Percentiles rank a stretch among this genome's conserved stretches.
Conservation (phyloP, 1,140 invertebrate genomes). For the Hyphantria cunea region DNA sequence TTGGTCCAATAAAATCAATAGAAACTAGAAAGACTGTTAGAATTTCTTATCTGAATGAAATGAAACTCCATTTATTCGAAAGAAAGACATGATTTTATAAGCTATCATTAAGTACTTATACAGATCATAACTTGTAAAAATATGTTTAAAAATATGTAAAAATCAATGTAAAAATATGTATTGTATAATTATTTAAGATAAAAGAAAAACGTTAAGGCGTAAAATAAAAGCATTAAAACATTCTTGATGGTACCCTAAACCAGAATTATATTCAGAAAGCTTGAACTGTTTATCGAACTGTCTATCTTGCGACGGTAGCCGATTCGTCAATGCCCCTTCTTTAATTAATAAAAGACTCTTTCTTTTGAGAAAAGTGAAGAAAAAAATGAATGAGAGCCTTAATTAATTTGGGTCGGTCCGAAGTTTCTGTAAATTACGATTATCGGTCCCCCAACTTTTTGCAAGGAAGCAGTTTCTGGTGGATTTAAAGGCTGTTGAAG, state of each 20-base stretch:
- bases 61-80: too few relatives aligned
- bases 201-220: too few relatives aligned
- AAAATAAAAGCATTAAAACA: too few relatives aligned
- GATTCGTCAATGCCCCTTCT: constrained; percentile 75
- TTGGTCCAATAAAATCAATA: too few relatives aligned
- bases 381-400: constrained; percentile 63
- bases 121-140: too few relatives aligned
- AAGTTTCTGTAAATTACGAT: constrained; percentile 70
- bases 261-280: constrained; percentile 50
- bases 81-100: too few relatives aligned
- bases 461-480: constrained; percentile 29
- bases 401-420: constrained; percentile 64
- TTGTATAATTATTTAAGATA: too few relatives aligned
- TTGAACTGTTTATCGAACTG: constrained; percentile 51
- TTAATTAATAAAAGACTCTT: constrained; percentile 76
- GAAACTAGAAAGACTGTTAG: too few relatives aligned
- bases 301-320: constrained; percentile 67
- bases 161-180: too few relatives aligned
- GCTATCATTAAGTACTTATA: too few relatives aligned
- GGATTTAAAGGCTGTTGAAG: constrained; percentile 15
- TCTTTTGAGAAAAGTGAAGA: constrained; percentile 22
- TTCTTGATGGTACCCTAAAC: constrained; percentile 27
- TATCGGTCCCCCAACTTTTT: constrained; percentile 57
- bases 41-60: too few relatives aligned
- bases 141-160: too few relatives aligned